Conservation (phyloP, 30 jellyfish, hydroid and myxozoan genomes). For the Turritopsis rubra region DNA sequence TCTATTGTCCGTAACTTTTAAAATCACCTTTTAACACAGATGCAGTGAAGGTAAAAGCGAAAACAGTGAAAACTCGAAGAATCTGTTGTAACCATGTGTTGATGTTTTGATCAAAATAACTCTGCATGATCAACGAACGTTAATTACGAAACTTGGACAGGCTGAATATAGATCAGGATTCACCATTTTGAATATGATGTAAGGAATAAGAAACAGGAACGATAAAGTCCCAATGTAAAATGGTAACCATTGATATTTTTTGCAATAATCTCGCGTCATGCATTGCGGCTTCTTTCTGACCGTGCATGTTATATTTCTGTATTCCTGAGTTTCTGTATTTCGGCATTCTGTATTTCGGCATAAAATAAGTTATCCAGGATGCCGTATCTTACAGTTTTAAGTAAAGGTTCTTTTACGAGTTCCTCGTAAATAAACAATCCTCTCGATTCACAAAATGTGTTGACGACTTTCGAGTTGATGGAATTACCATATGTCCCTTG, state of each 20-base stretch:
- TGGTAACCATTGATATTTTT: background rate
- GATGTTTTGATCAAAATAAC: background rate
- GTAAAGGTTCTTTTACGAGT: too few species aligned
- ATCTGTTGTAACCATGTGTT: background rate
- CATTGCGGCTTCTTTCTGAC: too few species aligned
- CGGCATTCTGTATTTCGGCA: too few species aligned
- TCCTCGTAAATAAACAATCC: too few species aligned
- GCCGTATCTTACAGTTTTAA: too few species aligned
- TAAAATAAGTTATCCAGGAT: too few species aligned
- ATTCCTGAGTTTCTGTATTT: too few species aligned
- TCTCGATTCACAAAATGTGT: too few species aligned
- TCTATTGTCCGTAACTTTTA: background rate
- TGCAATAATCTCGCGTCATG: background rate
- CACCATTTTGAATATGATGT: background rate
- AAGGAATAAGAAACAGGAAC: background rate
- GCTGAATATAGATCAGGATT: background rate
- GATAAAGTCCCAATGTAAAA: background rate
- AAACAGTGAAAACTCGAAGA: slow-evolving; percentile 3
- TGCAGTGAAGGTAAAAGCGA: slow-evolving; percentile 10
- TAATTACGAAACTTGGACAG: background rate
- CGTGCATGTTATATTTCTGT: too few species aligned
- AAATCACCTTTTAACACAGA: slow-evolving; percentile 16
- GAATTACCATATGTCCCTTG: too few species aligned
- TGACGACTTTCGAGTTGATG: too few species aligned
- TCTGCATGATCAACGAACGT: background rate